These are phyloP conservation scores for Pinna nobilis DNA, from an alignment of 1,140 invertebrate genomes.

Conservation along the genomic window DNA sequence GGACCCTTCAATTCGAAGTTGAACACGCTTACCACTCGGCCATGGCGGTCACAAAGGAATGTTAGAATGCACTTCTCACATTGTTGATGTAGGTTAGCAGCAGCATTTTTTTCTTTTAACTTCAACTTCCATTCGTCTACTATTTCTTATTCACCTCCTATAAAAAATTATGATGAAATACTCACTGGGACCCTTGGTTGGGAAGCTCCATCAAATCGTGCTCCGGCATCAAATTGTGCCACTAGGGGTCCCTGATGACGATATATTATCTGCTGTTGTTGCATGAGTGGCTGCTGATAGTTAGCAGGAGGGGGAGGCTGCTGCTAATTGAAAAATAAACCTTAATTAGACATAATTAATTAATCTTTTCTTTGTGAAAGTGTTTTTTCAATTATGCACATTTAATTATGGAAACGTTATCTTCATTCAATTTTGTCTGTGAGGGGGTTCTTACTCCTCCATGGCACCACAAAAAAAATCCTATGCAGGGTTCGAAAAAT, in stretches of 20 bases:
- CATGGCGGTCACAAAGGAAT: neutral
- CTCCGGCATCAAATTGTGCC: slow-evolving; percentile 21
- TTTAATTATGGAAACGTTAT: neutral
- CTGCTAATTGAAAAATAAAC: neutral
- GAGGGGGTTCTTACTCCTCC: no score
- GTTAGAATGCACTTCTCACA: neutral
- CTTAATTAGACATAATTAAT: no score
- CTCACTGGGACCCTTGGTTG: slow-evolving; percentile 37
- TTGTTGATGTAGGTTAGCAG: neutral
- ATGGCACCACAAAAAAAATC: no score
- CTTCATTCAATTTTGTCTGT: neutral
- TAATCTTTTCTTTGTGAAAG: neutral
- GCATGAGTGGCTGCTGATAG: neutral
- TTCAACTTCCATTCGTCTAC: neutral
- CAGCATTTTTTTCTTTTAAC: neutral
- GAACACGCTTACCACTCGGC: no score
- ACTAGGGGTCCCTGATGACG: neutral
- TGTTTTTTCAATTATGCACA: neutral
- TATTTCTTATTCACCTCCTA: neutral
- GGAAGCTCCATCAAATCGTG: slow-evolving; percentile 35
- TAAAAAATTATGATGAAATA: neutral
- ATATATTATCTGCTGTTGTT: neutral
- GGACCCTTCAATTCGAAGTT: no score
- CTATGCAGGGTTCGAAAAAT: no score
- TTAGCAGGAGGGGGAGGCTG: neutral